These are phyloP conservation scores for Pseudoatta argentina DNA, from an alignment of 1,140 invertebrate species.

Conservation along the genomic window DNA sequence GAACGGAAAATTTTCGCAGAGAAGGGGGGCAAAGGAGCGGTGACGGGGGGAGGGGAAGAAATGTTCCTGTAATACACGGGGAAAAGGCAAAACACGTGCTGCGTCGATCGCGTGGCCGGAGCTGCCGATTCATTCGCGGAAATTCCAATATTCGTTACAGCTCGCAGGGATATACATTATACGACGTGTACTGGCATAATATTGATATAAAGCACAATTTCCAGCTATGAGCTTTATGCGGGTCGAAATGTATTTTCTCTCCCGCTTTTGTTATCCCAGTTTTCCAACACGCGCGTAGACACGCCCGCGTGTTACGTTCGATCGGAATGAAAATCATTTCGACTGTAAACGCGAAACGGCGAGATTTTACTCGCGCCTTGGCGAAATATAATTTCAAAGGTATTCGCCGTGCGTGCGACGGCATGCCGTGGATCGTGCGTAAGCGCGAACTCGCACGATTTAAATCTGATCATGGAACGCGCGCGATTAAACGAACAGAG, in stretches of 20 bases:
- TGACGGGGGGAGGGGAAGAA: not conserved
- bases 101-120: not conserved
- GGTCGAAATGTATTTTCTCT: conserved; percentile 43
- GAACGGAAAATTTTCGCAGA: not conserved
- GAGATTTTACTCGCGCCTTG: not conserved
- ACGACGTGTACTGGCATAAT: conserved; percentile 42
- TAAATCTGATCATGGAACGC: conserved; percentile 10
- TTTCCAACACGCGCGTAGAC: not conserved
- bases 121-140: conserved; percentile 1
- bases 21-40: no score
- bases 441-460: not conserved
- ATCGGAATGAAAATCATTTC: conserved; percentile 12
- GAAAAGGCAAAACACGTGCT: conserved; percentile 39
- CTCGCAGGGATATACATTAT: conserved; percentile 20
- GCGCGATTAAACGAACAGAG: conserved; percentile 5
- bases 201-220: conserved; percentile 61
- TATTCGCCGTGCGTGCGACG: not conserved
- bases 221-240: conserved; percentile 25
- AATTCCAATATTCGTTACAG: conserved; percentile 58
- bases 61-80: conserved; percentile 25
- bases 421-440: not conserved
- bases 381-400: conserved; percentile 24
- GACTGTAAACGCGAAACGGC: not conserved
- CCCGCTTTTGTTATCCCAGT: not conserved
- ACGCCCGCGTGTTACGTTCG: not conserved